Evolutionary conservation across 2,113 vertebrate species (phyloP).

Genomic region (Anolis carolinensis): DNA sequence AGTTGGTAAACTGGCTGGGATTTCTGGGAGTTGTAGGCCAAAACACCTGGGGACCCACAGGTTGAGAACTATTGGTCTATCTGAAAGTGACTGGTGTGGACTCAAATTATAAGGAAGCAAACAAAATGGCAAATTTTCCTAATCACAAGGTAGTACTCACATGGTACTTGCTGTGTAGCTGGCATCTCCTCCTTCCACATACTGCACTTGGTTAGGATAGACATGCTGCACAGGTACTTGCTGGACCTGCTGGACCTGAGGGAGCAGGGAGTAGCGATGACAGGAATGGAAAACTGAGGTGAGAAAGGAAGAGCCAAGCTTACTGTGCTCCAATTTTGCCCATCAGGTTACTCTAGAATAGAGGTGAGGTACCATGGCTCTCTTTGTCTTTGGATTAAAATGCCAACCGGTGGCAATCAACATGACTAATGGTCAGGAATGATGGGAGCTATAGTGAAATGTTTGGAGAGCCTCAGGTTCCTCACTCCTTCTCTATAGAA

Average conservation of each 20-base stretch:
- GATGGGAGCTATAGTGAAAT: not conserved
- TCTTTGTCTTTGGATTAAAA: not conserved
- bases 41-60: no score
- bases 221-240: conserved; percentile 89
- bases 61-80: no score
- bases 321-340: not conserved
- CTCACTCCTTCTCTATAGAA: not conserved
- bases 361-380: not conserved
- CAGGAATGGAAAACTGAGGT: conserved; percentile 11
- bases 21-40: no score
- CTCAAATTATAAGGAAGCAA: not conserved
- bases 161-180: conserved; percentile 84
- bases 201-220: conserved; percentile 88
- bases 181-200: conserved; percentile 85
- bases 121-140: rapidly evolving
- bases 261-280: not conserved
- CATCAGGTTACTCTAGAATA: not conserved
- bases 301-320: not conserved
- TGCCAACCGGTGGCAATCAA: not conserved
- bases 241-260: conserved; percentile 87
- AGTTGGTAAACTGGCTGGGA: no score
- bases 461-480: not conserved
- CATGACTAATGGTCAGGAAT: not conserved
- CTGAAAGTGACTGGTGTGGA: not conserved
- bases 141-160: conserved; percentile 71